phyloP scores from a whole-genome alignment of 1,140 invertebrate species.

The Leptinotarsa texana region DNA sequence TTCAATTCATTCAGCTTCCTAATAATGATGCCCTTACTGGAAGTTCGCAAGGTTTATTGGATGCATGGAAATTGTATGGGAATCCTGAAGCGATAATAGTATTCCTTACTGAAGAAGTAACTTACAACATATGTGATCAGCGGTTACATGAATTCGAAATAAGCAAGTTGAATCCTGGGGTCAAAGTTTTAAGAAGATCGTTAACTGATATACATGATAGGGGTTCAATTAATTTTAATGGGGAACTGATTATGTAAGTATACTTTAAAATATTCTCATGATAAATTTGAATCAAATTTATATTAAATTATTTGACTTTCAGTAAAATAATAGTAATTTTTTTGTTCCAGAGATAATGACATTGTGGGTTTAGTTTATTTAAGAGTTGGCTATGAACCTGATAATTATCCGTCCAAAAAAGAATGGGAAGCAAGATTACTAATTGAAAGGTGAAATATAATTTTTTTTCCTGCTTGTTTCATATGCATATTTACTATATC shows the following conservation, averaged over 20 bases:
- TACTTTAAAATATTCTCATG: not conserved
- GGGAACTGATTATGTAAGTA: slow-evolving; percentile 70
- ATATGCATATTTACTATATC: not conserved
- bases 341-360: slow-evolving; percentile 64
- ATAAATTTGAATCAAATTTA: not conserved
- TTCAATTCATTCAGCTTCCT: slow-evolving; percentile 66
- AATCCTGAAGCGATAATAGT: slow-evolving; percentile 74
- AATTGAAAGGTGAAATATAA: slow-evolving; percentile 70
- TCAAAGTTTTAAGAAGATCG: slow-evolving; percentile 72
- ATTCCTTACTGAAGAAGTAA: slow-evolving; percentile 87
- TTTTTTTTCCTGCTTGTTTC: not conserved
- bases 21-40: slow-evolving; percentile 74
- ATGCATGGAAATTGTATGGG: slow-evolving; percentile 78
- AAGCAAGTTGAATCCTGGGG: slow-evolving; percentile 67
- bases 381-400: slow-evolving; percentile 86
- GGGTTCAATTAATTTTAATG: slow-evolving; percentile 63
- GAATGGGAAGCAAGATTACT: slow-evolving; percentile 86
- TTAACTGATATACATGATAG: slow-evolving; percentile 66
- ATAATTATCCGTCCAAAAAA: slow-evolving; percentile 76
- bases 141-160: slow-evolving; percentile 89
- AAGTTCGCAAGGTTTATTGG: slow-evolving; percentile 72
- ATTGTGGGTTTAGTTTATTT: slow-evolving; percentile 89
- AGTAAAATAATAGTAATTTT: slow-evolving; percentile 7
- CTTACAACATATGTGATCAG: slow-evolving; percentile 88
- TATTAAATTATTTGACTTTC: not conserved